Base-by-base conservation (phyloP, 2,888 invertebrate species). In the Protophormia terraenovae region DNA sequence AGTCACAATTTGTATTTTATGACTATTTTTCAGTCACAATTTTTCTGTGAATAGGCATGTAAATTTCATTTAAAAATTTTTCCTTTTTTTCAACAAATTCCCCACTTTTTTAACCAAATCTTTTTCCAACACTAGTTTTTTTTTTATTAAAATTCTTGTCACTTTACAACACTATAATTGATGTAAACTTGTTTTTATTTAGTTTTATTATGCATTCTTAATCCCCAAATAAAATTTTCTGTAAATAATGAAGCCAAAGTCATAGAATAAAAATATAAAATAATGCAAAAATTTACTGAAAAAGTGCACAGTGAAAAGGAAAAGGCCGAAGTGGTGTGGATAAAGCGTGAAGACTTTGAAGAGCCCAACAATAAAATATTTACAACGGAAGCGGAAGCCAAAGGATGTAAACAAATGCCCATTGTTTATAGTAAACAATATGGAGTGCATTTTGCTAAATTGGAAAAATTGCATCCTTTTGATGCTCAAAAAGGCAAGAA, bases 401-500 rank as follows among this genome's bases (percentile, higher is more conserved):
- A 27, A 1, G 53, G 19, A 29, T 24, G 55, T 45, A 64, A 86
- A 50, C 80, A 87, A 82, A 58, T 96, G 94, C 97, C 98, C 0
- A 95, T 98, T 80, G 94, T 98, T 2, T 98, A 97, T 90, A 94
- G 95, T 86, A 93, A 94, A 16, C 95, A 95, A 76, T 98, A 98
- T 92, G 96, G 97, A 91, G 97, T 98, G 38, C 94, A 94, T 35
- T 96, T 97, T 91, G 93, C 94, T 89, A 97, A 97, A 12, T 93
- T 98, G 81, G 97, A 98, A 91, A 96, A 95, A 91, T 93, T 97
- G 12, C 98, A 98, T 93, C 95, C 97, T 0, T 98, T 98, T 91
- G 98, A 98, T 94, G 95, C 97, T 0, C 95, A 95, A 87, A 98
- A 98, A 93, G 98, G 98, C 95, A 95, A 95, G 84, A 95, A 96